Conservation (phyloP, 2,113 vertebrate genomes). For the Cyprinus carpio region DNA sequence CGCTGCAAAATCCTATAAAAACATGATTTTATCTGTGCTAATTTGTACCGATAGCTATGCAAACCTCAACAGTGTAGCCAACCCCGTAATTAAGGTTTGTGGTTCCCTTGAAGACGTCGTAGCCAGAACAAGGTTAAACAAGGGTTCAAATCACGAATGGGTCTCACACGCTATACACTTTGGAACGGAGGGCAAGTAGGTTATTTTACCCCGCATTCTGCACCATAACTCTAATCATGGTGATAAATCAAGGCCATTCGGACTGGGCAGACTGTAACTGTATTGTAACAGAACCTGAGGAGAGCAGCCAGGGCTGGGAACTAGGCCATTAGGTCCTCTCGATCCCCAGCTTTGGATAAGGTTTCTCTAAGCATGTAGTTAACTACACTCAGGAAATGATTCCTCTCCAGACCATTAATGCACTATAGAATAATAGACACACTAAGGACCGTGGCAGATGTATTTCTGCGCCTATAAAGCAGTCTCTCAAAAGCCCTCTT, state of each 20-base stretch:
- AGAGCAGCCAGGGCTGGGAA: constrained; percentile 56
- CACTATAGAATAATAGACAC: constrained; percentile 60
- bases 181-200: constrained; percentile 43
- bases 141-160: constrained; percentile 37
- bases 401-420: constrained; percentile 58
- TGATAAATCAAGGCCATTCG: constrained; percentile 56
- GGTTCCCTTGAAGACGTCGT: neutral
- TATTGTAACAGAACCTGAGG: constrained; percentile 51
- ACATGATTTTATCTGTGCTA: constrained; percentile 27
- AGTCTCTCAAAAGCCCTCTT: constrained; percentile 52
- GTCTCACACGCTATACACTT: constrained; percentile 32
- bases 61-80: neutral
- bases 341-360: constrained; percentile 48
- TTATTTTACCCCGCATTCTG: constrained; percentile 24
- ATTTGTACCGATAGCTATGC: constrained; percentile 14
- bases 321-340: constrained; percentile 57
- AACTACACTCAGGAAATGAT: constrained; percentile 59
- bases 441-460: constrained; percentile 58
- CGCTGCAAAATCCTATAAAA: neutral
- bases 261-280: constrained; percentile 50
- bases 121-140: constrained; percentile 5
- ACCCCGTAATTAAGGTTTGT: constrained; percentile 27
- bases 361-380: constrained; percentile 55
- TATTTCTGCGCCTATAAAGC: constrained; percentile 60
- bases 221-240: constrained; percentile 55